Percentiles rank a stretch among this genome's conserved stretches.
Conservation (phyloP, 30 jellyfish, hydroid and myxozoan species). For the Hydra vulgaris region DNA sequence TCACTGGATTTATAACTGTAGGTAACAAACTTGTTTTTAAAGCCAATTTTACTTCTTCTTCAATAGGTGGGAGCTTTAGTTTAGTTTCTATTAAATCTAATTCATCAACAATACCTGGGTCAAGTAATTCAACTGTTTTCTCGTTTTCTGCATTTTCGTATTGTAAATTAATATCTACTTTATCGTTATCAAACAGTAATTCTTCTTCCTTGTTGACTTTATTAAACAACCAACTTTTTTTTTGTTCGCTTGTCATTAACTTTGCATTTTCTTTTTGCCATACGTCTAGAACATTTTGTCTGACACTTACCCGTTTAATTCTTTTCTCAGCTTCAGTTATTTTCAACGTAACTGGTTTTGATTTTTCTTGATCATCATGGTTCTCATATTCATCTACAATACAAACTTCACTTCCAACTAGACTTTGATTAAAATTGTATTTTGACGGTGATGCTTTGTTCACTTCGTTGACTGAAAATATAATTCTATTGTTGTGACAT, state of each 20-base stretch:
- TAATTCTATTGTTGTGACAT: not conserved
- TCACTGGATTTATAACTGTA: not conserved
- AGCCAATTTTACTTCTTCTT: conserved; percentile 14
- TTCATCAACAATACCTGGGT: not conserved
- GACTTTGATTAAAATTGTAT: not conserved
- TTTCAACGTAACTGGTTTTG: not conserved
- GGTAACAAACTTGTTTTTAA: not conserved
- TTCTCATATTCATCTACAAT: not conserved
- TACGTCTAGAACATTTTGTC: not conserved
- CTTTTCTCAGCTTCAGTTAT: not conserved
- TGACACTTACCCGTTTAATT: not conserved
- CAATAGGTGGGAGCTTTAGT: conserved; percentile 6
- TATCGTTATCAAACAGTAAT: not conserved
- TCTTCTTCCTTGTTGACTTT: not conserved
- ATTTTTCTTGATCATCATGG: not conserved
- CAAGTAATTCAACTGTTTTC: not conserved
- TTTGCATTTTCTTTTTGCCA: conserved; percentile 17
- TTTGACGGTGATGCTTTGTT: not conserved
- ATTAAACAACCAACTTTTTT: not conserved
- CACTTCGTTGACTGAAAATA: not conserved
- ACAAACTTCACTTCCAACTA: not conserved
- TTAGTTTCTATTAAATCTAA: not conserved
- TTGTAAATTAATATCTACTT: too few species aligned
- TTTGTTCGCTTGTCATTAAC: not conserved
- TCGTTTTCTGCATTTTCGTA: not conserved